These are phyloP conservation scores for Valencia hispanica DNA, from an alignment of 2,797 vertebrate genomes.

Conservation along the genomic window DNA sequence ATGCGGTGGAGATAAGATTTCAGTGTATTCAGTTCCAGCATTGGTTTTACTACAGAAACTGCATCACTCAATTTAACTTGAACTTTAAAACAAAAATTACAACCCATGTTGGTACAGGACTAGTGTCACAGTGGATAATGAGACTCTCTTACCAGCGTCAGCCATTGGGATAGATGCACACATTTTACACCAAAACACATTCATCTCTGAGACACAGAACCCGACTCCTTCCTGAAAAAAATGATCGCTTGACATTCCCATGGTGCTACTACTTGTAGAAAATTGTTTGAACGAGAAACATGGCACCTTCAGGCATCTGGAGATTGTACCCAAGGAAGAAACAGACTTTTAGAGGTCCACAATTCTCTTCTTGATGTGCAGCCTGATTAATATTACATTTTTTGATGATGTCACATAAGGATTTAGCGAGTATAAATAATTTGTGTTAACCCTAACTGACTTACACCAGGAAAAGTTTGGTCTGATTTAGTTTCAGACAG, in stretches of 20 bases:
- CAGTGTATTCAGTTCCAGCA: neutral
- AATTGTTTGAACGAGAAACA: too few relatives aligned
- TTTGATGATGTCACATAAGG: neutral
- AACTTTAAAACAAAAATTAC: neutral
- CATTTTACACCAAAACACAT: too few relatives aligned
- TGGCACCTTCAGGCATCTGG: neutral
- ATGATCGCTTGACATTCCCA: neutral
- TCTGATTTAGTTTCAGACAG: neutral
- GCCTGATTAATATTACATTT: neutral
- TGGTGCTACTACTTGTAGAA: neutral
- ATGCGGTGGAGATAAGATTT: constrained; percentile 24
- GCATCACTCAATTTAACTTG: neutral
- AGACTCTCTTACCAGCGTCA: too few relatives aligned
- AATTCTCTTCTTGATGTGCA: neutral
- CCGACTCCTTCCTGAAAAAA: neutral
- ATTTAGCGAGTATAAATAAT: neutral
- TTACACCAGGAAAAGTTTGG: neutral
- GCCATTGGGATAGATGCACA: too few relatives aligned
- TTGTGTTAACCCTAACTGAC: neutral
- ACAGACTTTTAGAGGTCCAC: neutral
- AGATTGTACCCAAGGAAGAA: neutral
- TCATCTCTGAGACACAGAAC: neutral
- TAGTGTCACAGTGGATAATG: neutral
- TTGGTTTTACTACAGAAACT: constrained; percentile 6
- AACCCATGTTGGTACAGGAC: neutral